Evolutionary conservation across 2,888 invertebrate species (phyloP), one percentile per base, ranked within the genome.

Genomic region (Malthinus seriepunctatus): DNA sequence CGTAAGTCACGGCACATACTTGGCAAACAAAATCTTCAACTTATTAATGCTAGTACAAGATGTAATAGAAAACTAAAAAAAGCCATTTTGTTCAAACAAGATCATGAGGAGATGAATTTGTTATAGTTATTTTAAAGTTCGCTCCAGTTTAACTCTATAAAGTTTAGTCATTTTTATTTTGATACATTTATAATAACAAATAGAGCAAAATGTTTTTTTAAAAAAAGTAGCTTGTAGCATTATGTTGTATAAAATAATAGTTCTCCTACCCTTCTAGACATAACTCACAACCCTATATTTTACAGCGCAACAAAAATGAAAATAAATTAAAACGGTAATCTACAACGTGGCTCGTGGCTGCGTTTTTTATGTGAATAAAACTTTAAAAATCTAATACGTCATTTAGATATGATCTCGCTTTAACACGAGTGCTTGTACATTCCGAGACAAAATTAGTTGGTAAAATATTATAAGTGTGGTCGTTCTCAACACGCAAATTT

Each of bases 341-440:
- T 73, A 70, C 71, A 63, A 63, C 71, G 67, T 72, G 74, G 75
- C 75, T 74, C 74, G 76, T 75, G 75, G 75, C 74, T 70, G 73
- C 71, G 71, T 72, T 74, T 73, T 73, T 74, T 76, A 69, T 67
- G 71, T 69, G 73, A 73, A 74, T 71, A 71, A 74, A 76, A 74
- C 72, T 75, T 75, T 73, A 76, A 77, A 76, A 77, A 77, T 76
- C 76, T 75, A 76, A 77, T 77, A 75, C 76, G 75, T 77, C 76
- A 77, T 76, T 74, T 72, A 74, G 76, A 77, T 77, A 75, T 64
- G 71, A 77, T 77, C 76, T 70, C 63, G 67, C 68, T 71, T 72
- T 71, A 72, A 72, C 71, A 69, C 72, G 71, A 73, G 72, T 73
- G 72, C 74, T 69, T 73, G 73, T 73, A 71, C 72, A 69, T 65